These are phyloP conservation scores for Heliconius ismenius DNA, from an alignment of 2,888 invertebrate species.

Conservation along the genomic window DNA sequence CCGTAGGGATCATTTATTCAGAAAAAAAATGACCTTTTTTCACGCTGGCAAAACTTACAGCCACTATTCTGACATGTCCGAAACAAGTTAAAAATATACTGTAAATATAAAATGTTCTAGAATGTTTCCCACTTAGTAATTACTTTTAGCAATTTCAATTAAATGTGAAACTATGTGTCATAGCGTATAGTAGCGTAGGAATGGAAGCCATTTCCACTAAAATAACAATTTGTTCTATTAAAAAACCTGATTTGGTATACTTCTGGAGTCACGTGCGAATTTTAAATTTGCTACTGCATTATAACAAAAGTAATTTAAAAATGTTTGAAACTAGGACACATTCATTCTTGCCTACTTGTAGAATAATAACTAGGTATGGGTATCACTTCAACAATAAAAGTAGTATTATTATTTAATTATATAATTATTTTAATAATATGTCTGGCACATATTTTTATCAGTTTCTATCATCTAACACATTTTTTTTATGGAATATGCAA, in stretches of 20 bases:
- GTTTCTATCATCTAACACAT: neutral
- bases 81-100: slow-evolving; percentile 39
- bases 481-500: neutral
- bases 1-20: slow-evolving; percentile 66
- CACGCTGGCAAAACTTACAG: slow-evolving; percentile 44
- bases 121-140: slow-evolving; percentile 32
- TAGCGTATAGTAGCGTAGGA: slow-evolving; percentile 41
- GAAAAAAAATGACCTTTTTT: slow-evolving; percentile 67
- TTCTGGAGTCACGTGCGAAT: neutral
- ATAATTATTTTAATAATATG: neutral
- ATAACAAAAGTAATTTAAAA: slow-evolving; percentile 18
- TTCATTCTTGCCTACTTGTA: neutral
- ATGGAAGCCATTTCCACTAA: neutral
- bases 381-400: neutral
- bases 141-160: slow-evolving; percentile 31
- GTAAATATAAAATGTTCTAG: slow-evolving; percentile 22
- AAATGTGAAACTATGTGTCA: slow-evolving; percentile 27
- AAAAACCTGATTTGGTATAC: neutral
- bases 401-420: neutral
- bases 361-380: neutral
- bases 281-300: slow-evolving; percentile 3
- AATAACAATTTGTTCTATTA: neutral
- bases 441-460: too few relatives aligned
- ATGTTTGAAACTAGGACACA: slow-evolving; percentile 4
- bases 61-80: slow-evolving; percentile 24